phyloP scores from a whole-genome alignment of 2,888 invertebrate species.

The Zhengitettix transpicula region DNA sequence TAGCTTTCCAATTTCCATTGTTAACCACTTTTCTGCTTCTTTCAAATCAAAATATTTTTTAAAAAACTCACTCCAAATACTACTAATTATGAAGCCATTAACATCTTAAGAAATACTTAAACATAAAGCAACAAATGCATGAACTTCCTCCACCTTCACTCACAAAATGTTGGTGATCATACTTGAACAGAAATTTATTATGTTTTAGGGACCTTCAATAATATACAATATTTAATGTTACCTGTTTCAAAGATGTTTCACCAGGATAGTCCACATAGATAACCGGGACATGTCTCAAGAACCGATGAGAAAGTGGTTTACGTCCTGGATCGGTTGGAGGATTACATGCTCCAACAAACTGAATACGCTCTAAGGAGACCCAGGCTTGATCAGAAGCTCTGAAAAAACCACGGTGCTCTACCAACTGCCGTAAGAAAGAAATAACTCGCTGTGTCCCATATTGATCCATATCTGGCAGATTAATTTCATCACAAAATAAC shows the following conservation, averaged over 20 bases:
- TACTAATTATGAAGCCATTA: too few relatives aligned
- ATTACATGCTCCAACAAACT: slow-evolving; percentile 99
- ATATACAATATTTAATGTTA: slow-evolving; percentile 15
- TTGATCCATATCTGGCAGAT: slow-evolving; percentile 96
- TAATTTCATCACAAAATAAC: slow-evolving; percentile 99
- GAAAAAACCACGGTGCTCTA: slow-evolving; percentile 89
- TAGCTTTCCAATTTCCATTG: too few relatives aligned
- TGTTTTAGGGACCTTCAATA: too few relatives aligned
- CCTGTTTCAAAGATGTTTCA: slow-evolving; percentile 87
- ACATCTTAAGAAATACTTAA: too few relatives aligned
- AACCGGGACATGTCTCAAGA: slow-evolving; percentile 89
- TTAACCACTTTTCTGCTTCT: too few relatives aligned
- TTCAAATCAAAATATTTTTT: too few relatives aligned
- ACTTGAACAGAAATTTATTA: too few relatives aligned
- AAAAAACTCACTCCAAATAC: too few relatives aligned
- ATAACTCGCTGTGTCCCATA: slow-evolving; percentile 98
- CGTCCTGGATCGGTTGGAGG: slow-evolving; percentile 98
- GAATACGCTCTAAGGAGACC: slow-evolving; percentile 94
- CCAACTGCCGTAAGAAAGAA: slow-evolving; percentile 91
- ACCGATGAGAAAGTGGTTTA: slow-evolving; percentile 81
- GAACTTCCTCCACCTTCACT: too few relatives aligned
- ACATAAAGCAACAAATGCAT: too few relatives aligned
- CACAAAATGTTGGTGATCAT: too few relatives aligned
- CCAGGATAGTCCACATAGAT: slow-evolving; percentile 99
- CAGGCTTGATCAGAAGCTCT: slow-evolving; percentile 87